Conservation (phyloP, 2,113 vertebrate genomes). For the Ameiurus melas region DNA sequence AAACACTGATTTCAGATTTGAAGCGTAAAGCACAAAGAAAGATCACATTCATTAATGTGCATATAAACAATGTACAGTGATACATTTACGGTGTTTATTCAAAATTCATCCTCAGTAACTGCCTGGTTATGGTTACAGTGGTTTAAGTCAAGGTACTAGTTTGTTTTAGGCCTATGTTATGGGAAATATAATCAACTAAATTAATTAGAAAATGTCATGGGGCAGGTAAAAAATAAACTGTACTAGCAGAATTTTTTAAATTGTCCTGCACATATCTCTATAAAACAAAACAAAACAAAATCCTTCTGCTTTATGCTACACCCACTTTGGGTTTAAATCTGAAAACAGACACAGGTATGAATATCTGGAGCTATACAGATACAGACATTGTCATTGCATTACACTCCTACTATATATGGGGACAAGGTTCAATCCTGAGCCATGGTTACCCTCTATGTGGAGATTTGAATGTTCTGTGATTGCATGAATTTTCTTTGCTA, state of each 20-base stretch:
- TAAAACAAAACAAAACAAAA: neutral
- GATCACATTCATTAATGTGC: neutral
- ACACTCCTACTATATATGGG: neutral
- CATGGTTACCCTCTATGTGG: neutral
- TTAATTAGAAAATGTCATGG: neutral
- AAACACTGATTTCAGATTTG: neutral
- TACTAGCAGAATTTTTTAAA: neutral
- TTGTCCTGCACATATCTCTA: neutral
- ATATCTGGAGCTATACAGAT: neutral
- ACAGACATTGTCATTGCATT: neutral
- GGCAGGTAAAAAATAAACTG: neutral
- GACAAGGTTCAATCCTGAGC: neutral
- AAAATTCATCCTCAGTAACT: neutral
- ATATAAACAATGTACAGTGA: neutral
- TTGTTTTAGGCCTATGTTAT: neutral
- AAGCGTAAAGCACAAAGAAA: neutral
- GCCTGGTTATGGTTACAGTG: neutral
- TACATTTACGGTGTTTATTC: neutral
- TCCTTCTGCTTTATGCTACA: neutral
- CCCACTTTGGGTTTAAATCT: neutral
- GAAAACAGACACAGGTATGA: neutral
- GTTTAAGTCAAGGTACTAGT: neutral
- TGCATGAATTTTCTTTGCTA: neutral
- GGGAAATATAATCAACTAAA: neutral
- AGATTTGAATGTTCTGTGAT: neutral